Percentiles rank a stretch among this genome's conserved stretches.
These are phyloP conservation scores for Dasyornis broadbenti DNA, from an alignment of 2,113 vertebrate genomes.

Conservation along the genomic window DNA sequence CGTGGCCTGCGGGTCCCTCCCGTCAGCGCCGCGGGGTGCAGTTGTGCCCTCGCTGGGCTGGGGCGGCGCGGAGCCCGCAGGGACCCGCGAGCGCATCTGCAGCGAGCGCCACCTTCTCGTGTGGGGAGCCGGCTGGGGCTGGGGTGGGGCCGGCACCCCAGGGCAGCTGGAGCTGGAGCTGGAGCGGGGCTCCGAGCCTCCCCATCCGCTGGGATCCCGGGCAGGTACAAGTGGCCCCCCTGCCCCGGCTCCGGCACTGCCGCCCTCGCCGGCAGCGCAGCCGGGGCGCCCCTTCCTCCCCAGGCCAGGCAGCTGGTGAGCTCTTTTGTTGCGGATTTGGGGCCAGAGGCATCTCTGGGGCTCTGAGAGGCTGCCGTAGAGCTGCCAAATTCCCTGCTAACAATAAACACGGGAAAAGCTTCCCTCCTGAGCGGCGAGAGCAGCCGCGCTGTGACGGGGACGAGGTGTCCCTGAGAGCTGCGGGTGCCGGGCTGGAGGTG, in stretches of 20 bases:
- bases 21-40: fast-evolving
- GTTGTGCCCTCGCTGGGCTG: not conserved
- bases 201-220: not conserved
- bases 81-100: fast-evolving
- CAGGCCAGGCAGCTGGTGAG: fast-evolving
- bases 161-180: not conserved
- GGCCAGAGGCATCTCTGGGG: not conserved
- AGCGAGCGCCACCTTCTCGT: not conserved
- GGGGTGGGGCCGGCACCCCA: not conserved
- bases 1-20: fast-evolving
- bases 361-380: fast-evolving
- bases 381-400: not conserved
- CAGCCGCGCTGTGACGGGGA: not conserved
- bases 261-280: not conserved
- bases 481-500: fast-evolving
- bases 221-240: not conserved
- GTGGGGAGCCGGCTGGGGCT: not conserved
- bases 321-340: fast-evolving
- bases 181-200: too few relatives aligned
- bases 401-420: fast-evolving
- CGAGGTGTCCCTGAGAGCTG: fast-evolving
- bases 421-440: fast-evolving
- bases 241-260: not conserved
- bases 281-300: not conserved
- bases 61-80: not conserved